Percentiles rank a stretch among this genome's conserved stretches.
These are phyloP conservation scores for Lepidocyrtinus sp. DNA, from an alignment of 2,888 invertebrate species.

Conservation along the genomic window DNA sequence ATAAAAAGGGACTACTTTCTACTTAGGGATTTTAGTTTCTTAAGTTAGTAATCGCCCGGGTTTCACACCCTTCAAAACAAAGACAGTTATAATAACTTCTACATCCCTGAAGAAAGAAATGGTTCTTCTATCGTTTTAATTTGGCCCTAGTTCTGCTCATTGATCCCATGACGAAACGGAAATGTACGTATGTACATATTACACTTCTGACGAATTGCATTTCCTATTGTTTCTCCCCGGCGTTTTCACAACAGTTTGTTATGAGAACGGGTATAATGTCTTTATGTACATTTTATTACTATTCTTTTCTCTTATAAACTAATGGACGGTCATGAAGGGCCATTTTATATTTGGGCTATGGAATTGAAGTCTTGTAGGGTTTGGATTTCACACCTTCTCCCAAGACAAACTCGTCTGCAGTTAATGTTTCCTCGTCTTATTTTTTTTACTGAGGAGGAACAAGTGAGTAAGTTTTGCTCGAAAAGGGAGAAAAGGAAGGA, in stretches of 20 bases:
- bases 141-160: too few species aligned
- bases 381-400: conserved; percentile 5
- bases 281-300: conserved; percentile 1
- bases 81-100: conserved; percentile 22
- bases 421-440: conserved; percentile 44
- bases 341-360: conserved; percentile 4
- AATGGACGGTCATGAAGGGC: background rate
- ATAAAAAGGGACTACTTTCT: conserved; percentile 29
- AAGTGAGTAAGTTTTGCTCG: background rate
- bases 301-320: too few species aligned
- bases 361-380: background rate
- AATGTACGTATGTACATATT: too few species aligned
- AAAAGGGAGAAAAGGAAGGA: conserved; percentile 9
- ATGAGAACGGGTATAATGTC: background rate
- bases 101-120: background rate
- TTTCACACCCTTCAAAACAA: conserved; percentile 33
- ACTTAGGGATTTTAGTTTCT: conserved; percentile 50
- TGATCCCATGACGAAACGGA: too few species aligned
- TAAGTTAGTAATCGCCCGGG: conserved; percentile 46
- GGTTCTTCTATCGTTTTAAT: too few species aligned
- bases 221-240: background rate
- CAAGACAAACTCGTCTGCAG: conserved; percentile 16
- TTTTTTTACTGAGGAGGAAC: conserved; percentile 13
- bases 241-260: background rate
- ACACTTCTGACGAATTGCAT: background rate